These are phyloP conservation scores for Orgyia antiqua DNA, from an alignment of 2,888 invertebrate genomes.

Conservation along the genomic window DNA sequence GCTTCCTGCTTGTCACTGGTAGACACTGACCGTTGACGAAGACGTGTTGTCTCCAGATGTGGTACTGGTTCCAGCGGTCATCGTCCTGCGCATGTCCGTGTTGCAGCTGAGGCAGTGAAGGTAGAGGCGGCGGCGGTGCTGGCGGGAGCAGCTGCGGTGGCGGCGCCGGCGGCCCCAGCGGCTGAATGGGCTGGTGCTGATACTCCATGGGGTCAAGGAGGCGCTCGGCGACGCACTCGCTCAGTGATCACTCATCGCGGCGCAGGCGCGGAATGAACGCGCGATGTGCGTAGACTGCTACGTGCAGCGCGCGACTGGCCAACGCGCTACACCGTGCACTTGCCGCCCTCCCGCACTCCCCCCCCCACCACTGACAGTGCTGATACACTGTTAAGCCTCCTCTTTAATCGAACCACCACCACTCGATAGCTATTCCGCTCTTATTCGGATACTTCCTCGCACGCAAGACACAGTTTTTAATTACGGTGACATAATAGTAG, in stretches of 20 bases:
- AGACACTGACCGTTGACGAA: conserved; percentile 85
- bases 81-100: conserved; percentile 80
- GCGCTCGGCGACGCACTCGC: conserved; percentile 46
- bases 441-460: conserved; percentile 30
- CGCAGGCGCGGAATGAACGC: conserved; percentile 41
- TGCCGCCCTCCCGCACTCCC: conserved; percentile 22
- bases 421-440: conserved; percentile 3
- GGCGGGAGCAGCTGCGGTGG: conserved; percentile 80
- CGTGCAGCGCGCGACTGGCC: conserved; percentile 49
- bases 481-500: conserved; percentile 48
- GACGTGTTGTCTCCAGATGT: conserved; percentile 88
- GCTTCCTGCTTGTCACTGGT: conserved; percentile 27
- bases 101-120: conserved; percentile 81
- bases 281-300: conserved; percentile 44
- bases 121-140: conserved; percentile 79
- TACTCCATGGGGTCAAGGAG: conserved; percentile 64
- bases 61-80: conserved; percentile 86
- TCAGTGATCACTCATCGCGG: conserved; percentile 67
- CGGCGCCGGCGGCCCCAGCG: conserved; percentile 81
- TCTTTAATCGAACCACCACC: not conserved
- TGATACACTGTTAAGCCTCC: no score
- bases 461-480: conserved; percentile 45
- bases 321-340: conserved; percentile 34
- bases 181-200: conserved; percentile 71
- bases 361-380: conserved; percentile 13